phyloP scores from a whole-genome alignment of 2,113 vertebrate species.

The Aptenodytes forsteri region DNA sequence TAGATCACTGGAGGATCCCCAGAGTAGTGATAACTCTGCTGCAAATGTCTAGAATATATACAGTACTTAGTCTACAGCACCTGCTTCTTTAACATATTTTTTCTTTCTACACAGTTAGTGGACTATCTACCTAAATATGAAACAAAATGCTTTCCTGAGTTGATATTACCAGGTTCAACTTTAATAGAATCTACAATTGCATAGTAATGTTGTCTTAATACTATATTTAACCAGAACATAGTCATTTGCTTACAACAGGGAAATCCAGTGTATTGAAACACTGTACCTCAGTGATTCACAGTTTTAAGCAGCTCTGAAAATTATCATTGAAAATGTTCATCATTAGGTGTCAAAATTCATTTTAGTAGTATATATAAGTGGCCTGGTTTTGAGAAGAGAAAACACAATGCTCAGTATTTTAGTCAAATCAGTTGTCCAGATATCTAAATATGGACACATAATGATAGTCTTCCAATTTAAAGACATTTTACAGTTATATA shows the following conservation, averaged over 20 bases:
- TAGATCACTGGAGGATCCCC: no score
- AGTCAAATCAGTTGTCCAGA: neutral
- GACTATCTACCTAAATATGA: neutral
- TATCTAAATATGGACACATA: neutral
- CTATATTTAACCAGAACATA: neutral
- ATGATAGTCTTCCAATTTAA: neutral
- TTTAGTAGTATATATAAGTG: neutral
- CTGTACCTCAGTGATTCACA: neutral
- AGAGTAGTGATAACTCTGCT: neutral
- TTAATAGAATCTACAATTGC: neutral
- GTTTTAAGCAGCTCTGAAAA: neutral
- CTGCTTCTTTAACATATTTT: neutral
- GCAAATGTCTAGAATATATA: neutral
- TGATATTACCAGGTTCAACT: neutral
- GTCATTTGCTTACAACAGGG: neutral
- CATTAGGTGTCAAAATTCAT: neutral
- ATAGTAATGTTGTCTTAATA: neutral
- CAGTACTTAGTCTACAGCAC: neutral
- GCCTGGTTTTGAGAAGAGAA: neutral
- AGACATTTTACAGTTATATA: neutral
- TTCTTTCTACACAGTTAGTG: neutral
- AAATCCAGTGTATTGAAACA: neutral
- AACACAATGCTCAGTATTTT: neutral
- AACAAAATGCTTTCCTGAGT: neutral
- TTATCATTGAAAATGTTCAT: fast-evolving